These are phyloP conservation scores for Belonocnema kinseyi DNA, from an alignment of 1,140 invertebrate species.

Conservation along the genomic window DNA sequence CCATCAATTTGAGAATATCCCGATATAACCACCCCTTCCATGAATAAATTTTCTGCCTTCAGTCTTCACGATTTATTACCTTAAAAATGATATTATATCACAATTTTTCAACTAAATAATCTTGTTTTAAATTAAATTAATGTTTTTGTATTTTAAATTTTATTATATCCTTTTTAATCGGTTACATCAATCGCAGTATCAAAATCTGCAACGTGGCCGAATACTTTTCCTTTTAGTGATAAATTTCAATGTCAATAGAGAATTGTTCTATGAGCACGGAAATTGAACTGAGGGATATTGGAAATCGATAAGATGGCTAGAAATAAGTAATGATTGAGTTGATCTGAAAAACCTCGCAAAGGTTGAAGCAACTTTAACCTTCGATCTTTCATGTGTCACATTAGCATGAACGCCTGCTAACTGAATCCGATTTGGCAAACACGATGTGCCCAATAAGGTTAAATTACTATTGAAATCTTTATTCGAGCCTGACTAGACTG, in stretches of 20 bases:
- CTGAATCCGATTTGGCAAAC: background rate
- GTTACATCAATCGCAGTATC: background rate
- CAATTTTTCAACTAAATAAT: too few species aligned
- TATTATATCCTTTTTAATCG: background rate
- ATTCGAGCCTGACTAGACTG: too few species aligned
- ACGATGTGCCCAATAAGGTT: background rate
- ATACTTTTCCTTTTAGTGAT: background rate
- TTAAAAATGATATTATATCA: too few species aligned
- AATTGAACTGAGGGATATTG: slow-evolving; percentile 2
- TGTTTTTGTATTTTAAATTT: too few species aligned
- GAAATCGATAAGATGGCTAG: slow-evolving; percentile 16
- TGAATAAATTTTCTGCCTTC: too few species aligned
- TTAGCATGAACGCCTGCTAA: background rate
- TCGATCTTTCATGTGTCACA: slow-evolving; percentile 27
- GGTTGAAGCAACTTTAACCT: slow-evolving; percentile 5
- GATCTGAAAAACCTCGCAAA: slow-evolving; percentile 4
- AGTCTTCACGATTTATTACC: too few species aligned
- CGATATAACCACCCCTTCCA: too few species aligned
- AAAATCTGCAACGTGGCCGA: background rate
- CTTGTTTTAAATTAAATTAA: too few species aligned
- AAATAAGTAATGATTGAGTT: background rate
- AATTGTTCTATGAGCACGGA: background rate
- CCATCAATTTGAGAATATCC: too few species aligned
- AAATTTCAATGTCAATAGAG: background rate
- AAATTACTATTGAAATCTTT: background rate